These are phyloP conservation scores for Perca fluviatilis DNA, from an alignment of 2,113 vertebrate species.

Conservation along the genomic window DNA sequence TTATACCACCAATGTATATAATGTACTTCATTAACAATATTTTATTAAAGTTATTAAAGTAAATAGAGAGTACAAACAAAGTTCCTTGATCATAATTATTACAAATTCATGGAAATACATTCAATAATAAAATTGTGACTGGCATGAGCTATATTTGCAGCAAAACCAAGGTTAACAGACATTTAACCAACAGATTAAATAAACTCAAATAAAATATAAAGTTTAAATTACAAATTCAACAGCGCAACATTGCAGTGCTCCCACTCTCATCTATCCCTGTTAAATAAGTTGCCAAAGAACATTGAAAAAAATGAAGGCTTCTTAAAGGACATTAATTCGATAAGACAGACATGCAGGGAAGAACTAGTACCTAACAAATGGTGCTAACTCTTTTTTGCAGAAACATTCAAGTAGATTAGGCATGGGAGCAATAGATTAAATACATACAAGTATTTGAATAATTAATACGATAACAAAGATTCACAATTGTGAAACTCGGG, in stretches of 20 bases:
- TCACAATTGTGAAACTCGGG: too few relatives aligned
- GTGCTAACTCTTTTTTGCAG: not conserved
- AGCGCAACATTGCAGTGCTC: not conserved
- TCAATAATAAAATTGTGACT: not conserved
- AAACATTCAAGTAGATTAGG: not conserved
- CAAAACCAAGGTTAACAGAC: not conserved
- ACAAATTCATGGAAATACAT: not conserved
- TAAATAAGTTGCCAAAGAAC: not conserved
- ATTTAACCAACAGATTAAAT: too few relatives aligned
- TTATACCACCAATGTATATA: not conserved
- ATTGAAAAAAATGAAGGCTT: not conserved
- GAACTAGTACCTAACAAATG: not conserved
- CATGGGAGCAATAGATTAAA: not conserved
- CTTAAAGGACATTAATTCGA: not conserved
- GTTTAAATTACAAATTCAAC: not conserved
- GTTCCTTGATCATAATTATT: not conserved
- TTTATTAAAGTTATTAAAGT: not conserved
- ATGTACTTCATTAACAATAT: not conserved
- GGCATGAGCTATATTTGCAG: not conserved
- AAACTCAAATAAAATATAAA: not conserved
- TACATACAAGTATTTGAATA: not conserved
- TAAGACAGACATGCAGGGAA: not conserved
- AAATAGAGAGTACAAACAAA: not conserved
- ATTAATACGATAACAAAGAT: not conserved
- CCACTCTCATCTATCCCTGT: not conserved